These are phyloP conservation scores for Drosophila novamexicana DNA, from an alignment of 1,140 invertebrate genomes.

Conservation along the genomic window DNA sequence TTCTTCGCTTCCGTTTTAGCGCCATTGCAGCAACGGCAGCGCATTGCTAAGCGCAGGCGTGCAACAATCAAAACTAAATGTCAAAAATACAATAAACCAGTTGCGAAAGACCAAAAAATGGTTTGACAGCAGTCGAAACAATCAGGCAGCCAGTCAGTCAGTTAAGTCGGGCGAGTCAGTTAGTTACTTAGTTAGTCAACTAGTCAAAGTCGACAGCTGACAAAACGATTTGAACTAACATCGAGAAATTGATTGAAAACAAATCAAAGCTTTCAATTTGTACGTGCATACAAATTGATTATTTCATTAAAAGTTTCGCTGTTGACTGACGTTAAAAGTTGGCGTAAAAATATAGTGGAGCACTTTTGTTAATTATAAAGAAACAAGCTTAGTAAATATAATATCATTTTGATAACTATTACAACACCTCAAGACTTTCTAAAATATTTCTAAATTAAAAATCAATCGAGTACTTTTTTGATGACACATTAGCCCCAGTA, in stretches of 20 bases:
- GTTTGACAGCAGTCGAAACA: conserved; percentile 37
- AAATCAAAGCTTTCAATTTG: conserved; percentile 3
- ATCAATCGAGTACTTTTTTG: too few relatives aligned
- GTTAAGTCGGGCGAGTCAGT: conserved; percentile 15
- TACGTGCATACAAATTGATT: background rate
- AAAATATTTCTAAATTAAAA: too few relatives aligned
- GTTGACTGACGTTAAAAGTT: too few relatives aligned
- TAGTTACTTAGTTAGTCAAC: conserved; percentile 43
- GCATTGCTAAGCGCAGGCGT: conserved; percentile 44
- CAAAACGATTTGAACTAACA: conserved; percentile 21
- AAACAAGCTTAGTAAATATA: too few relatives aligned
- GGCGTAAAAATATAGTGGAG: too few relatives aligned
- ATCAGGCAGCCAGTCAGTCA: conserved; percentile 6
- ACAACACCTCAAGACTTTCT: too few relatives aligned
- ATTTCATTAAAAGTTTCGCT: background rate
- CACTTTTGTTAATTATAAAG: too few relatives aligned
- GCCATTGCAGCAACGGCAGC: conserved; percentile 35
- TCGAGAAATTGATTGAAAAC: background rate
- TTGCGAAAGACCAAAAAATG: conserved; percentile 2
- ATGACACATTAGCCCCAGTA: too few relatives aligned
- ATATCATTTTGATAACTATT: too few relatives aligned
- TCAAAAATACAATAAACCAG: conserved; percentile 50
- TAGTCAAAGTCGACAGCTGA: conserved; percentile 34
- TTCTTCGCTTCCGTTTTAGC: conserved; percentile 63
- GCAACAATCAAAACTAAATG: conserved; percentile 56